Percentiles rank a stretch among this genome's conserved stretches.
Evolutionary conservation across 30 jellyfish, hydroid and myxozoan genomes (phyloP).

Genomic region (Aurelia sp.): DNA sequence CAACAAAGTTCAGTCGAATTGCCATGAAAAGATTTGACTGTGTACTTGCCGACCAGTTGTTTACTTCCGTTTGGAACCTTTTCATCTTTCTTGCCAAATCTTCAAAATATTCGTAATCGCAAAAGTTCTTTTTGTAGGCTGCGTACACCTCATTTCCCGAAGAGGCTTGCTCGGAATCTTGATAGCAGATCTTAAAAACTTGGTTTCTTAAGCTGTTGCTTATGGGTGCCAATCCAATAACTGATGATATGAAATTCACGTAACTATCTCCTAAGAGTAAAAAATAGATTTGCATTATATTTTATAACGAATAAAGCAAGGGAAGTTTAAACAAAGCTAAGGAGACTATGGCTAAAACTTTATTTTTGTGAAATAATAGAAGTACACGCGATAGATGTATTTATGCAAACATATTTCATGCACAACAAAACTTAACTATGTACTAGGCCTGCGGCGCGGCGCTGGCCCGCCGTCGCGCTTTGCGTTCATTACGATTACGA

Average conservation of each 20-base stretch:
- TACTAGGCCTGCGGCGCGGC: too few species aligned
- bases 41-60: neutral
- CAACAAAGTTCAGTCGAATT: constrained; percentile 12
- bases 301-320: too few species aligned
- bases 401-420: too few species aligned
- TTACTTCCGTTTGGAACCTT: neutral
- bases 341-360: too few species aligned
- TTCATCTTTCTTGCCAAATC: neutral
- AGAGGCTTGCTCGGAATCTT: neutral
- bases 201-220: neutral
- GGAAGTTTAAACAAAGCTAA: too few species aligned
- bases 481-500: too few species aligned
- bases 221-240: neutral
- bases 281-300: too few species aligned
- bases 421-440: too few species aligned
- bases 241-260: neutral
- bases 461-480: too few species aligned
- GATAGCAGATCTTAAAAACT: constrained; percentile 7
- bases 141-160: neutral
- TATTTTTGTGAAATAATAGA: too few species aligned
- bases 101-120: neutral
- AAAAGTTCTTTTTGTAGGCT: constrained; percentile 20
- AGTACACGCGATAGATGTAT: too few species aligned
- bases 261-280: too few species aligned
- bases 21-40: neutral